phyloP scores from a whole-genome alignment of 2,113 vertebrate species.

The Sander vitreus region DNA sequence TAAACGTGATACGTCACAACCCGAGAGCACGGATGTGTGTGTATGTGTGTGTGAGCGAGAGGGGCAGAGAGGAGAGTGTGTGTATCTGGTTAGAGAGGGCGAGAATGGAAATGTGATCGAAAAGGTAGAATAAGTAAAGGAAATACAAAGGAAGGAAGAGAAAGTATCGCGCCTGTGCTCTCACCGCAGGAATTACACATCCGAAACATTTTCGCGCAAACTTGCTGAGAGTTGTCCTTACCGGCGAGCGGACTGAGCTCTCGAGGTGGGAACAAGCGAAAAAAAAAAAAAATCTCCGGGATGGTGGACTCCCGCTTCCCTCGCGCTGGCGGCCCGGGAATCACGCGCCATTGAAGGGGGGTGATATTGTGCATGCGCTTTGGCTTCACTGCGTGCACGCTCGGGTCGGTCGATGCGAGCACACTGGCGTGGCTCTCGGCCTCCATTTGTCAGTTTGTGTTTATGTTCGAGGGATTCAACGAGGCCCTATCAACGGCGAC shows the following conservation, averaged over 20 bases:
- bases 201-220: slow-evolving; percentile 42
- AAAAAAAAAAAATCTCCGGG: slow-evolving; percentile 28
- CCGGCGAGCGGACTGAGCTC: slow-evolving; percentile 36
- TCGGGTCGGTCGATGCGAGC: slow-evolving; percentile 70
- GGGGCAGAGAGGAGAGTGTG: slow-evolving; percentile 1
- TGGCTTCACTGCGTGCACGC: slow-evolving; percentile 53
- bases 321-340: slow-evolving; percentile 68
- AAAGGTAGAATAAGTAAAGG: slow-evolving; percentile 61
- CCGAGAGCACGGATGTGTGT: slow-evolving; percentile 68
- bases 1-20: slow-evolving; percentile 74
- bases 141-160: slow-evolving; percentile 23
- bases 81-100: slow-evolving; percentile 31
- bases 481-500: slow-evolving; percentile 1
- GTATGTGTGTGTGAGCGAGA: slow-evolving; percentile 23
- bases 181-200: slow-evolving; percentile 7
- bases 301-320: slow-evolving; percentile 66
- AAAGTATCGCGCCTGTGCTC: slow-evolving; percentile 4
- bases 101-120: slow-evolving; percentile 61
- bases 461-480: slow-evolving; percentile 72
- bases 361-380: slow-evolving; percentile 75
- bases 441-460: slow-evolving; percentile 80
- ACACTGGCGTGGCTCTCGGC: slow-evolving; percentile 75
- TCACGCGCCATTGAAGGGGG: slow-evolving; percentile 74
- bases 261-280: slow-evolving; percentile 52
- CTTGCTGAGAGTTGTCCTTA: slow-evolving; percentile 53